Evolutionary conservation across 2,888 invertebrate species (phyloP).

Genomic region (Conchocele bisecta): DNA sequence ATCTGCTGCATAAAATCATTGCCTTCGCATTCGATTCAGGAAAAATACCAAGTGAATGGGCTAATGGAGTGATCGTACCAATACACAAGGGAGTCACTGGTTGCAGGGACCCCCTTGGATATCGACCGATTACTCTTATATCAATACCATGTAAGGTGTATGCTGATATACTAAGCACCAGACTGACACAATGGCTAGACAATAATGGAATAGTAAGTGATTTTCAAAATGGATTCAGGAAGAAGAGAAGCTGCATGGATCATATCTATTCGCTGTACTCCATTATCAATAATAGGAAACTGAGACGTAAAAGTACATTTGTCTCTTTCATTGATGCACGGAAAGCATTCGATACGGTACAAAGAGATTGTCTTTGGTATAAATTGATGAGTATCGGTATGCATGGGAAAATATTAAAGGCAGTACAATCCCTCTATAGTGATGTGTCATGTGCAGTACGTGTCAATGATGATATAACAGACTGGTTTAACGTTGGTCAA

Average conservation of each 20-base stretch:
- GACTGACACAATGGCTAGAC: constrained; percentile 15
- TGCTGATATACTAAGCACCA: constrained; percentile 11
- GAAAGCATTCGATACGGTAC: constrained; percentile 39
- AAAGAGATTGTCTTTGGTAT: constrained; percentile 24
- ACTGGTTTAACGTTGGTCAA: constrained; percentile 12
- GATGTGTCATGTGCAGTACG: constrained; percentile 3
- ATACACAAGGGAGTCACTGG: constrained; percentile 10
- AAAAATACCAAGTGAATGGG: constrained; percentile 9
- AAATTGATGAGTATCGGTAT: constrained; percentile 13
- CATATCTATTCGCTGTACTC: constrained; percentile 24
- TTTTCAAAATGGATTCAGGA: constrained; percentile 40
- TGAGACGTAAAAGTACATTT: constrained; percentile 11
- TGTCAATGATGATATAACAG: constrained; percentile 13
- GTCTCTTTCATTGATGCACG: constrained; percentile 20
- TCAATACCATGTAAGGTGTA: constrained; percentile 25
- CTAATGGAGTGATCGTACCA: constrained; percentile 5
- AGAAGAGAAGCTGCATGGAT: constrained; percentile 19
- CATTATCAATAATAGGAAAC: constrained; percentile 22
- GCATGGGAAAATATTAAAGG: constrained; percentile 27
- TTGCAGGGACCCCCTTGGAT: constrained; percentile 15
- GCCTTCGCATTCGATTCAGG: constrained; percentile 7
- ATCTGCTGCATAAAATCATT: constrained; percentile 8
- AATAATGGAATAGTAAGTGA: constrained; percentile 16
- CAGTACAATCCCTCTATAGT: constrained; percentile 29
- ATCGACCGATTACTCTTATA: constrained; percentile 20